Conservation (phyloP, 2,888 invertebrate genomes). For the Oscheius sp. region DNA sequence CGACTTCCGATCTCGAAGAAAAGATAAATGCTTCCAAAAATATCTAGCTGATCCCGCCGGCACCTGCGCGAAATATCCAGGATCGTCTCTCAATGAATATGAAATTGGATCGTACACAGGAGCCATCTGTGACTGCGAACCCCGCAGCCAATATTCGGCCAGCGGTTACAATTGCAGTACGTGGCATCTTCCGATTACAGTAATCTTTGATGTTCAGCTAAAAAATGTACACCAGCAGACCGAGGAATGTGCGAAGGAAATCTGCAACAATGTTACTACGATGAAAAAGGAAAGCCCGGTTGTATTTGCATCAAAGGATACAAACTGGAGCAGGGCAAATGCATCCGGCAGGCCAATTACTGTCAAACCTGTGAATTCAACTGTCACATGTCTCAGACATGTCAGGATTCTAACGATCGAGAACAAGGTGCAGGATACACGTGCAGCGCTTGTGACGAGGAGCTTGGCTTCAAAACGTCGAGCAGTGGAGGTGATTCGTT, state of each 20-base stretch:
- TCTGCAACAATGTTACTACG: too few relatives aligned
- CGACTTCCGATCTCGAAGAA: background rate
- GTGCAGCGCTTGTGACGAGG: conserved; percentile 5
- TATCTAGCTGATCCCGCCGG: background rate
- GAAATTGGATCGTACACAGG: too few relatives aligned
- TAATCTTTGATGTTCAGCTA: too few relatives aligned
- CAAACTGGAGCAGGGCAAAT: background rate
- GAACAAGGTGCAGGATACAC: background rate
- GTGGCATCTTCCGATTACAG: too few relatives aligned
- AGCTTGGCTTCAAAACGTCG: background rate
- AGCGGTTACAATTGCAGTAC: too few relatives aligned
- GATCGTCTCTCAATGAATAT: too few relatives aligned
- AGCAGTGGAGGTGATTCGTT: background rate
- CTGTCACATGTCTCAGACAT: conserved; percentile 27
- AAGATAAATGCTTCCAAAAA: background rate
- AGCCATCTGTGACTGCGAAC: too few relatives aligned
- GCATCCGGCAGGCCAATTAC: background rate
- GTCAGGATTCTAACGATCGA: background rate
- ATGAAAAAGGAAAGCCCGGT: background rate
- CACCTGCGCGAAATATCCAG: background rate
- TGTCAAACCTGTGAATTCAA: conserved; percentile 31
- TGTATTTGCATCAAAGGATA: background rate
- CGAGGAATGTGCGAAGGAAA: too few relatives aligned
- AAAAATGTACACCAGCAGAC: too few relatives aligned
- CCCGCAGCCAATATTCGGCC: too few relatives aligned